A percentile compares a stretch with the other conserved stretches of the same genome.
phyloP scores from a whole-genome alignment of 1,140 invertebrate genomes.

The Eurosta solidaginis region DNA sequence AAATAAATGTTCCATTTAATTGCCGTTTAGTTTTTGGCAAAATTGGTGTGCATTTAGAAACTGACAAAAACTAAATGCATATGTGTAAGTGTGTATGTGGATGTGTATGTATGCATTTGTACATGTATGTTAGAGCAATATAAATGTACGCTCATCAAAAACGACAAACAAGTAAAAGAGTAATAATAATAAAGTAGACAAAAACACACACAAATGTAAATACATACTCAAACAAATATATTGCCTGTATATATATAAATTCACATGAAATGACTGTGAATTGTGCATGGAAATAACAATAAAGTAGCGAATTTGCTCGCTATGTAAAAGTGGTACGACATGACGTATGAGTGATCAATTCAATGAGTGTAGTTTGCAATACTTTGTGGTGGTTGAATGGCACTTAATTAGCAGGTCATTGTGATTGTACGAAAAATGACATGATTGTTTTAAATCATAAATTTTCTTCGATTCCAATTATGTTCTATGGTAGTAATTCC shows the following conservation, averaged over 20 bases:
- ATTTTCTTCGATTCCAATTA: neutral
- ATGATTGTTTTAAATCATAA: neutral
- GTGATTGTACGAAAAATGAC: neutral
- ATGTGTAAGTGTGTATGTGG: neutral
- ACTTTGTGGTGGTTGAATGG: neutral
- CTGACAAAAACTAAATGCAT: neutral
- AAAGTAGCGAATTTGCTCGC: neutral
- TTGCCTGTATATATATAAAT: neutral
- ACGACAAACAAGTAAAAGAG: neutral
- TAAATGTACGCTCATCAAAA: neutral
- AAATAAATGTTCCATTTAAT: conserved; percentile 27
- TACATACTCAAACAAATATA: neutral
- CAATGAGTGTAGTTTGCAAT: neutral
- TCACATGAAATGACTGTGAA: neutral
- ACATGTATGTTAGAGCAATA: neutral
- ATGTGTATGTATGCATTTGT: neutral
- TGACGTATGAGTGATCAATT: conserved; percentile 11
- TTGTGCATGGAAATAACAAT: neutral
- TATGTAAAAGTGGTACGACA: neutral
- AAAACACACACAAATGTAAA: neutral
- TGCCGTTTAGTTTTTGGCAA: conserved; percentile 22
- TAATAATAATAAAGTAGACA: neutral
- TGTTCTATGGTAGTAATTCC: too few species aligned
- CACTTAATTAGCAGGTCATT: conserved; percentile 16
- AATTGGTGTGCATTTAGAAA: conserved; percentile 7